These are phyloP conservation scores for Thumatha senex DNA, from an alignment of 2,888 invertebrate species.

Conservation along the genomic window DNA sequence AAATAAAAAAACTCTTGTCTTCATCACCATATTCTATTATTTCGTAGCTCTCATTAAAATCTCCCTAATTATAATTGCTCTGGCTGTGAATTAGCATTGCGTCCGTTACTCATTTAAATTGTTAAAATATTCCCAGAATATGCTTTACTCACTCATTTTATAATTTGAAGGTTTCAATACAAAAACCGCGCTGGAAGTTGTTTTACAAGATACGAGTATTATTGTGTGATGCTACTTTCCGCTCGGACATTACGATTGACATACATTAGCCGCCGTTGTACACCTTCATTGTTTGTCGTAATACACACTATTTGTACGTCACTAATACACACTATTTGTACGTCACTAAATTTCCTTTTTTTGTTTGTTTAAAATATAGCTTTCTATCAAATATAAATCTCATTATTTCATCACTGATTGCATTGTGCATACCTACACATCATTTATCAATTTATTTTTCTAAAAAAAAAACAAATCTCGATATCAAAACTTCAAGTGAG, in stretches of 20 bases:
- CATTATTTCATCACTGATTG: neutral
- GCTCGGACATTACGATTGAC: too few species aligned
- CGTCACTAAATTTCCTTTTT: too few species aligned
- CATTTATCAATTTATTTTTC: too few species aligned
- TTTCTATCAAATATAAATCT: too few species aligned
- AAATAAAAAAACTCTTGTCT: slow-evolving; percentile 2
- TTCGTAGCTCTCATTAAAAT: slow-evolving; percentile 10
- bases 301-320: too few species aligned
- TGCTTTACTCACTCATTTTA: slow-evolving; percentile 29
- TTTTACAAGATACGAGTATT: neutral
- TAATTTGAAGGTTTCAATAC: slow-evolving; percentile 18
- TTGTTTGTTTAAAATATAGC: too few species aligned
- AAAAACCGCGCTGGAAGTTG: slow-evolving; percentile 2
- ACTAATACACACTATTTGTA: too few species aligned
- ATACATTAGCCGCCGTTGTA: too few species aligned
- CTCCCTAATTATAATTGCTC: slow-evolving; percentile 16
- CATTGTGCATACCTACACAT: neutral
- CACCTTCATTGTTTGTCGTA: too few species aligned
- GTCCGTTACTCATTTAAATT: slow-evolving; percentile 39
- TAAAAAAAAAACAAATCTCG: too few species aligned
- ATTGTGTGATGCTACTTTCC: neutral
- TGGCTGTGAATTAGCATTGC: slow-evolving; percentile 34
- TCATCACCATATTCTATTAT: slow-evolving; percentile 16
- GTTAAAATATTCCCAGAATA: slow-evolving; percentile 39
- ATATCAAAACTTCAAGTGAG: too few species aligned